Evolutionary conservation across 2,113 vertebrate species (phyloP), one percentile per base, ranked within the genome.

Genomic region (Pygoscelis antarcticus): DNA sequence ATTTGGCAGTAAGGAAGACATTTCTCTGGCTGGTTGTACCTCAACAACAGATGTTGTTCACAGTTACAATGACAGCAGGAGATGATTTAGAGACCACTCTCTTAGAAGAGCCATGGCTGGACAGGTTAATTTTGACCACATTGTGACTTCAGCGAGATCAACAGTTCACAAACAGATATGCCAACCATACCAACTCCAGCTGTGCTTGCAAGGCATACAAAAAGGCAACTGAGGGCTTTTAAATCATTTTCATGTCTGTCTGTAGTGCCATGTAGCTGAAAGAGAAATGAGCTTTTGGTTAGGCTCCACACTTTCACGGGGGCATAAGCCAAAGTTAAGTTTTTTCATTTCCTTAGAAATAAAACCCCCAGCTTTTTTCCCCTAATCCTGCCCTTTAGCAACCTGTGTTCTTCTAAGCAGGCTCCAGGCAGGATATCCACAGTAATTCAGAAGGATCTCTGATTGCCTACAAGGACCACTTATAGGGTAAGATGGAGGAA

Each of bases 361-460:
- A 47, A 60, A 27, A 5, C 0, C 1, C 19, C 6, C 2, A 32
- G 3, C 2, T 65, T 27, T 82, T 62, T 16, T 30, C 25, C 6
- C 12, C 30, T 32, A 46, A 51, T 89, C 61, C 54, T 84, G 6
- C 40, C 23, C 34, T 76, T 78, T 60, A 91, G 69, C 64, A 70
- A 49, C 14, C 4, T 68, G 1, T 10, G 11, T 29, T 77, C 22
- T 87, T 49, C 27, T 81, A 32, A 72, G 8, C 42, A 62, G 69
- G 46, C 6, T 70, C 13, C 16, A 52, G 36, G 40, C 54, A 66
- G 26, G 18, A 52, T 65, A 64, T 26, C 16, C 47, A 44, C 34
- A 70, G 38, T 51, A 64, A 49, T 49, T 85, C 55, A 66, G 46
- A 47, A 71, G 30, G 61, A 49, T 54, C 7, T 74, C 61, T 49